phyloP scores from a whole-genome alignment of 2,113 vertebrate genomes.

The Coracopsis vasa region DNA sequence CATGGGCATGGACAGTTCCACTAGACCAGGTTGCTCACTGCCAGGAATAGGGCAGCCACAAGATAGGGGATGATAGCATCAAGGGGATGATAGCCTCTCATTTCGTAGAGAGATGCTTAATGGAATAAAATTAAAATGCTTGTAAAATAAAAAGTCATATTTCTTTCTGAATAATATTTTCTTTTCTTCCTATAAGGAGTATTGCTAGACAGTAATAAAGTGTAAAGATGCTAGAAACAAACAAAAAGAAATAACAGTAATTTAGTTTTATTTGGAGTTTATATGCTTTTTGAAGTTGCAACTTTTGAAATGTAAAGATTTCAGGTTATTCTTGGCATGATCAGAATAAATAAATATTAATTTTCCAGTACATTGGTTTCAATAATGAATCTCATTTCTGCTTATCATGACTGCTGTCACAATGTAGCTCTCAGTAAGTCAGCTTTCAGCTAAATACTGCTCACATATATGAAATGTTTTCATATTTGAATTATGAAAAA shows the following conservation, averaged over 20 bases:
- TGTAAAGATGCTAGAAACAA: neutral
- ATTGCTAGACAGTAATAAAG: neutral
- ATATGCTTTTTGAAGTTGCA: neutral
- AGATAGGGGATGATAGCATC: neutral
- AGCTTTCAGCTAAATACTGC: neutral
- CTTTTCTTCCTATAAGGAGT: neutral
- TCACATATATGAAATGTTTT: neutral
- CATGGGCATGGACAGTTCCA: neutral
- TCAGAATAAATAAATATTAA: neutral
- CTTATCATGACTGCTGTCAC: neutral
- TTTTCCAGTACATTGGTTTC: neutral
- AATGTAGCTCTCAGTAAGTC: neutral
- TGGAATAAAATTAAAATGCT: neutral
- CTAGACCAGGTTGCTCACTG: neutral
- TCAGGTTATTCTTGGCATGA: neutral
- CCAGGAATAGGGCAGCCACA: neutral
- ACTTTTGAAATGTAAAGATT: neutral
- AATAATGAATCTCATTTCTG: neutral
- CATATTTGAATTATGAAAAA: neutral
- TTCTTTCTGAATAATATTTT: neutral
- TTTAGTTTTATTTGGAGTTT: neutral
- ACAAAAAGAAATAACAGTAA: neutral
- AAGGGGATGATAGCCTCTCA: neutral
- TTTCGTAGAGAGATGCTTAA: neutral
- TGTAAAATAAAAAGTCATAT: neutral